A percentile compares a stretch with the other conserved stretches of the same genome.
Conservation (phyloP, 1,140 invertebrate genomes). For the Meloidogyne hapla region DNA sequence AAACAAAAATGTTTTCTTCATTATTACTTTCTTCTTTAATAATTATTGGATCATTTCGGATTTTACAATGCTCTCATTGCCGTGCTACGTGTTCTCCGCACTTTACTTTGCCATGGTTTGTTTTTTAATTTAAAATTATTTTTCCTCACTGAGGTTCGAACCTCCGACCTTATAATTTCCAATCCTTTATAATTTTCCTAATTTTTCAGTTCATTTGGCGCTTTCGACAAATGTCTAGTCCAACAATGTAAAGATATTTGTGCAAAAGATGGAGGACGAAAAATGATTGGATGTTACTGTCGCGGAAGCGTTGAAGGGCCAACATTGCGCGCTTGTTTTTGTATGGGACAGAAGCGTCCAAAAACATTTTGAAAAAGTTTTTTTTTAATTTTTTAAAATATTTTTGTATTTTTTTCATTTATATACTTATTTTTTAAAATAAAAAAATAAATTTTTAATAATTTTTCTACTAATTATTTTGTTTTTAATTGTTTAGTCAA, state of each 20-base stretch:
- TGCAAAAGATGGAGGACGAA: constrained; percentile 24
- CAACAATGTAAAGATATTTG: constrained; percentile 15
- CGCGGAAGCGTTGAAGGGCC: constrained; percentile 28
- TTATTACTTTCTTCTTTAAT: background rate
- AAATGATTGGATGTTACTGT: constrained; percentile 25
- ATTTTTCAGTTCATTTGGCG: constrained; percentile 15
- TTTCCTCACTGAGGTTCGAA: background rate
- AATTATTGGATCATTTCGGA: background rate
- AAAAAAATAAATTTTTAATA: background rate
- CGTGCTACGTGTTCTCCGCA: constrained; percentile 27
- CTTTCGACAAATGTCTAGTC: constrained; percentile 26
- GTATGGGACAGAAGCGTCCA: constrained; percentile 10
- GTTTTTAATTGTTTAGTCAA: background rate
- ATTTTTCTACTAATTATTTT: too few relatives aligned
- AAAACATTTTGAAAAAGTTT: background rate
- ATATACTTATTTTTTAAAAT: too few relatives aligned
- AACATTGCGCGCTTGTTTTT: constrained; percentile 27
- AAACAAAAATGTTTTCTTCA: background rate
- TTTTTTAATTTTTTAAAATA: background rate
- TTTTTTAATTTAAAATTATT: background rate
- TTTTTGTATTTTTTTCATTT: too few relatives aligned
- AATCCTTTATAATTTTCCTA: background rate
- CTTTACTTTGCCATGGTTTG: constrained; percentile 26
- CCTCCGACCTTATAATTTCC: background rate
- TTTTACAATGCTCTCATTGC: constrained; percentile 9